Conservation (phyloP, 1,140 invertebrate genomes). For the Macrostomum lignano region DNA sequence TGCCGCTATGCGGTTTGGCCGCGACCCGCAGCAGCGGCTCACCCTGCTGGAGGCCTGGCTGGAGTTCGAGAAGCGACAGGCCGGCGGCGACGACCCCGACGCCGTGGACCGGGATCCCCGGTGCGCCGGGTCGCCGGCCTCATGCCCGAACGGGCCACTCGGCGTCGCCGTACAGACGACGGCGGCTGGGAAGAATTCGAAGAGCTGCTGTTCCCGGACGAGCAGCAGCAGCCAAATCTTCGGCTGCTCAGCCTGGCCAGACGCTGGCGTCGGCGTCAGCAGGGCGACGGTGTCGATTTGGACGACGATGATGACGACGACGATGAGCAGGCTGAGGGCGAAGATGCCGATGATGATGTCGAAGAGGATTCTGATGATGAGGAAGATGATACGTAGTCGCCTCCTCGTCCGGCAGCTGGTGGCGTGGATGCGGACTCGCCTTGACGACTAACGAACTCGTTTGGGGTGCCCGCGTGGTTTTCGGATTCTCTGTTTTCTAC, state of each 20-base stretch:
- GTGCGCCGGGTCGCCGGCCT: conserved; percentile 1
- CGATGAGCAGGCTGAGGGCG: not conserved
- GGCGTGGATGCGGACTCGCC: no score
- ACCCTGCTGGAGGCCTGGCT: not conserved
- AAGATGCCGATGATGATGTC: not conserved
- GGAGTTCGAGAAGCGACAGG: conserved; percentile 1
- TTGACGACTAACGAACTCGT: no score
- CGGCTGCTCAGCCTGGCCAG: conserved; percentile 2
- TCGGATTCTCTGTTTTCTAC: no score
- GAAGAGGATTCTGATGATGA: no score
- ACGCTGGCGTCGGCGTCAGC: not conserved
- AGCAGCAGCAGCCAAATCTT: not conserved
- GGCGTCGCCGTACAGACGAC: not conserved
- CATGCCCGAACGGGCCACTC: not conserved
- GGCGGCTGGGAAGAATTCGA: conserved; percentile 3
- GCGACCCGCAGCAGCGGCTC: not conserved
- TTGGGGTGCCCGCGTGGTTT: no score
- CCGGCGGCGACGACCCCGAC: not conserved
- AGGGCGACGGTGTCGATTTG: not conserved
- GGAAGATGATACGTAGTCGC: no score
- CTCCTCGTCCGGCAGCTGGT: no score
- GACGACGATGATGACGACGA: conserved; percentile 1
- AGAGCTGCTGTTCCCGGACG: conserved; percentile 1
- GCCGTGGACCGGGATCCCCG: not conserved
- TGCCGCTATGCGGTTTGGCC: not conserved